Evolutionary conservation across 2,113 vertebrate species (phyloP).

Genomic region (Xiphophorus couchianus): DNA sequence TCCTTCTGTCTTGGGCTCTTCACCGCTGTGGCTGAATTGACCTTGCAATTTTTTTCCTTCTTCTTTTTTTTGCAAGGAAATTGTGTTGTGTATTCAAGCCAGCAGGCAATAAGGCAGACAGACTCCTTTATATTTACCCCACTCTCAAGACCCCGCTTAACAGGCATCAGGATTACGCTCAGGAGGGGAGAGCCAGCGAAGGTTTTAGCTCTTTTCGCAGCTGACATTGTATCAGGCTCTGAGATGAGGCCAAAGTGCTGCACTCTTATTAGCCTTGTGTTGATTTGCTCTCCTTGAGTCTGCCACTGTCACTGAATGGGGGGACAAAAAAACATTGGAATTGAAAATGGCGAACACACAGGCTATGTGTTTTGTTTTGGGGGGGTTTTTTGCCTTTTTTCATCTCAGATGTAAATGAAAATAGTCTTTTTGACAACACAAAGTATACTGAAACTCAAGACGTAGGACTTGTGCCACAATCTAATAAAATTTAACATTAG

Average conservation of each 20-base stretch:
- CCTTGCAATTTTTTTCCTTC: slow-evolving; percentile 58
- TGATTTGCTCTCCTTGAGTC: slow-evolving; percentile 29
- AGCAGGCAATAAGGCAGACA: slow-evolving; percentile 55
- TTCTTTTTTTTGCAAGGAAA: slow-evolving; percentile 25
- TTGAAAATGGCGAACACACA: slow-evolving; percentile 33
- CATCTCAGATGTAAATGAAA: no score
- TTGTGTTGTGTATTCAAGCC: slow-evolving; percentile 62
- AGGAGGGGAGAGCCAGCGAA: slow-evolving; percentile 48
- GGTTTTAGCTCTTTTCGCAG: slow-evolving; percentile 51
- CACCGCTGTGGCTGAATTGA: slow-evolving; percentile 56
- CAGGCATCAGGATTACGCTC: slow-evolving; percentile 65
- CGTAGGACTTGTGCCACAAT: no score
- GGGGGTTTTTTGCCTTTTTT: no score
- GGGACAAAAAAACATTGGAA: slow-evolving; percentile 37
- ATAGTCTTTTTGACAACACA: no score
- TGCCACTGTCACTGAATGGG: slow-evolving; percentile 33
- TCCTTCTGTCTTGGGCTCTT: slow-evolving; percentile 49
- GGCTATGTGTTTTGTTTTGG: not conserved
- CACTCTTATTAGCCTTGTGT: slow-evolving; percentile 60
- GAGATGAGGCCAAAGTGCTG: slow-evolving; percentile 49
- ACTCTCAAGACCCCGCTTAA: slow-evolving; percentile 65
- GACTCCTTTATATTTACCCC: slow-evolving; percentile 50
- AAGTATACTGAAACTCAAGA: no score
- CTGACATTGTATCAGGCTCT: slow-evolving; percentile 53
- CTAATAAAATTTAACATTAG: no score